Base-by-base conservation (phyloP, 1,140 invertebrate species). In the Battus philenor region DNA sequence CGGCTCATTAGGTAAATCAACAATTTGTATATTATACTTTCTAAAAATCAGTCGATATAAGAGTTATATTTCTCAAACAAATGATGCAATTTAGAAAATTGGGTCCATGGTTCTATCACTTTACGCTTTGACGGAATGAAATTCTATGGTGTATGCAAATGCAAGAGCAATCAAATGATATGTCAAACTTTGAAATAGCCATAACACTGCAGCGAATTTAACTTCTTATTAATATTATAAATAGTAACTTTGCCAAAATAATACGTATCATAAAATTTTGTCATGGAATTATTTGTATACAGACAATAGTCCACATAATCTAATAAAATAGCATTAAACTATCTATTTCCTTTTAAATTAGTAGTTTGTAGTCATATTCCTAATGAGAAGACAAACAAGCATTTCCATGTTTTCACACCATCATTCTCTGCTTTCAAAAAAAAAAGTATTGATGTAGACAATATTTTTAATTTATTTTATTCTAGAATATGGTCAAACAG, bases 1-100 rank as follows among this genome's bases (percentile, higher is more conserved):
- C 44, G 29, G 45, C 50, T 34, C 30, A 47, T 39, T 32, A 51
- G 49, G 44, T 24, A 32, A 55, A 54, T 50, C 43, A 54, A 46
- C 29, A 45, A 36, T 49, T 50, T 41, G 24, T 41, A 41, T 41
- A 41, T 26, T 13, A 17, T 18, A 18, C 27, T 29, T 41, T 15
- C 27, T 27, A 41, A 27, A 29, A 41, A 41, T 38, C 34, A 24
- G 24, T 26, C 24, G 24, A 16, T 27, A 41, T 9, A 29, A n/a
- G 8, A 30, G 11, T 10, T 11, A 4, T 30, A 10, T 10, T 4
- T 30, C 5, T 30, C 9, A 30, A 41, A 9, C 9, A 15, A 9
- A 27, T 27, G 27, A 41, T 41, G 38, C 38, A 41, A 41, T 41
- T 41, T 41, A 41, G 38, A 41, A 41, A 11, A 29, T 29, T 41